Percentiles rank a stretch among this genome's conserved stretches.
phyloP scores from a whole-genome alignment of 2,797 vertebrate genomes.

The Botia kubotai region DNA sequence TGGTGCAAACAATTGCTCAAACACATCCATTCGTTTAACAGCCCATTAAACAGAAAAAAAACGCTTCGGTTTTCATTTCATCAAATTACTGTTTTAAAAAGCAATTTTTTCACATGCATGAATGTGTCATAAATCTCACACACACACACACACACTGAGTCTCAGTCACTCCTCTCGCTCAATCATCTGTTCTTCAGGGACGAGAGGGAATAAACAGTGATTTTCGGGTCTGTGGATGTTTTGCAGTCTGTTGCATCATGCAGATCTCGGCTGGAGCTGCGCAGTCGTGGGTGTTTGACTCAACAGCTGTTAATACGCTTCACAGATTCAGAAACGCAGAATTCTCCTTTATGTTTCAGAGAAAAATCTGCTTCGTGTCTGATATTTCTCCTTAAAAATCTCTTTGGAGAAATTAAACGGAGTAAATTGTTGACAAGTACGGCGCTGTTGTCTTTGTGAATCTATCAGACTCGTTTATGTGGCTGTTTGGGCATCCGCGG shows the following conservation, averaged over 20 bases:
- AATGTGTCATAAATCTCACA: background rate
- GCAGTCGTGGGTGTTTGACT: slow-evolving; percentile 50
- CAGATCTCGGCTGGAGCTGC: background rate
- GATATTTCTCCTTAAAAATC: no score
- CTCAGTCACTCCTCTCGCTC: slow-evolving; percentile 19
- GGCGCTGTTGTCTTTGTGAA: no score
- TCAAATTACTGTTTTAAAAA: slow-evolving; percentile 21
- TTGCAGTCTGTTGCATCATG: slow-evolving; percentile 54
- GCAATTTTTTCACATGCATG: background rate
- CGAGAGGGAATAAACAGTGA: slow-evolving; percentile 3
- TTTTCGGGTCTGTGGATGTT: background rate
- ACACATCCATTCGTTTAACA: slow-evolving; percentile 9
- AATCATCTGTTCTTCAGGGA: slow-evolving; percentile 21
- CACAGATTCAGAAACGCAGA: no score
- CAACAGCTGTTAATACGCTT: no score
- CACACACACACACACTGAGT: background rate
- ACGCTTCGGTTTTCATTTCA: background rate
- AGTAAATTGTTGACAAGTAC: no score
- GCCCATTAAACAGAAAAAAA: slow-evolving; percentile 37
- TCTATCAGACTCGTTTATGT: no score
- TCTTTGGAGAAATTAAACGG: no score
- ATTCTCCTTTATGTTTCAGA: no score
- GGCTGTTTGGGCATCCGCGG: no score
- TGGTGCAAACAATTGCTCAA: background rate
- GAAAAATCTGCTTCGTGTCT: no score